Conservation (phyloP, 30 jellyfish, hydroid and myxozoan species). For the Phacellophora camtschatica region DNA sequence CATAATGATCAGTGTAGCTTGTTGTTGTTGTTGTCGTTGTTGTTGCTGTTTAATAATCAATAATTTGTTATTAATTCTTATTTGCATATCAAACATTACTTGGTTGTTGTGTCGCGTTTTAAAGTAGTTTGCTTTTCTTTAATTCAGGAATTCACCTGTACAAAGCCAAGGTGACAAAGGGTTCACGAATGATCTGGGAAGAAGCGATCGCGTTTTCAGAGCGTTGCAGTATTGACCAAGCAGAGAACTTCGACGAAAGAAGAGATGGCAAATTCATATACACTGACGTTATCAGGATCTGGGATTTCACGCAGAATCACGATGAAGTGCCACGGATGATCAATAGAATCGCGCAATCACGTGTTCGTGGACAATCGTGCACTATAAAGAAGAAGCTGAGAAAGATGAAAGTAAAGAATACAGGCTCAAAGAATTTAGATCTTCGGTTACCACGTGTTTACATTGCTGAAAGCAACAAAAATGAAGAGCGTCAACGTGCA, state of each 20-base stretch:
- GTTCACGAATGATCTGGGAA: slow-evolving; percentile 80
- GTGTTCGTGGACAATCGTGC: slow-evolving; percentile 70
- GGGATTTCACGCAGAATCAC: slow-evolving; percentile 73
- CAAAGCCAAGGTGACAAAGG: slow-evolving; percentile 59
- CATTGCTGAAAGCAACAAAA: background rate
- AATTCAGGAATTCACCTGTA: slow-evolving; percentile 43
- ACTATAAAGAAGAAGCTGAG: slow-evolving; percentile 36
- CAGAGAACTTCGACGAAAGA: background rate
- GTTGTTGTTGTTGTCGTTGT: too few species aligned
- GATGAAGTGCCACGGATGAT: slow-evolving; percentile 60
- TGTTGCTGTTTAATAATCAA: too few species aligned
- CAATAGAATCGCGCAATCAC: slow-evolving; percentile 44
- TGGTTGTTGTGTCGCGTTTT: too few species aligned
- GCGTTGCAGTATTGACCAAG: slow-evolving; percentile 30
- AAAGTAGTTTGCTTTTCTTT: background rate
- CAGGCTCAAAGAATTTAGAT: background rate
- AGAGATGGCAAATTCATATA: slow-evolving; percentile 35
- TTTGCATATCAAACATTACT: too few species aligned
- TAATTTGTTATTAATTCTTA: too few species aligned
- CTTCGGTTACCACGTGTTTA: slow-evolving; percentile 10
- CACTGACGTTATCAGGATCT: slow-evolving; percentile 71
- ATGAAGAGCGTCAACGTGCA: background rate
- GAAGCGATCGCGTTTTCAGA: slow-evolving; percentile 79
- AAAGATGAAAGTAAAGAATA: background rate
- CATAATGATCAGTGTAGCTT: too few species aligned